phyloP scores from a whole-genome alignment of 2,113 vertebrate species.

The Paradoxurus hermaphroditus region DNA sequence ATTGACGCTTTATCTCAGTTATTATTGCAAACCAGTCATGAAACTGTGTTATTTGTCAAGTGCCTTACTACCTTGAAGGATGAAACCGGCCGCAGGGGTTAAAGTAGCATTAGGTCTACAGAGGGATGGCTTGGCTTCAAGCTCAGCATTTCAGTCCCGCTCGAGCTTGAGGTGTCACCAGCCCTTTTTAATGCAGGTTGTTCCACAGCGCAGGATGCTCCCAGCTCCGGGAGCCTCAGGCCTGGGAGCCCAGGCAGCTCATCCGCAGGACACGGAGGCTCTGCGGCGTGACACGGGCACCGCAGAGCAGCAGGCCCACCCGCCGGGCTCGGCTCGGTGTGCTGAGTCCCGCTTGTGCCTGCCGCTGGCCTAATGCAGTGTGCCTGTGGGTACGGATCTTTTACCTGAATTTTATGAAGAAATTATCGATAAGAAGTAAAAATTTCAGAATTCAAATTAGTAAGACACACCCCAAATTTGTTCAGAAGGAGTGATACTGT shows the following conservation, averaged over 20 bases:
- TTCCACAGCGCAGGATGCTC: neutral
- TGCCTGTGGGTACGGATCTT: neutral
- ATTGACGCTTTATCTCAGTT: neutral
- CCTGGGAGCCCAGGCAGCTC: neutral
- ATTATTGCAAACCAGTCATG: neutral
- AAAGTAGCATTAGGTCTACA: conserved; percentile 39
- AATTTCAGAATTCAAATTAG: conserved; percentile 12
- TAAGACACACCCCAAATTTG: neutral
- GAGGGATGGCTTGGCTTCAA: conserved; percentile 14
- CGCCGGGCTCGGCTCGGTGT: neutral
- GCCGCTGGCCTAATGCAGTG: neutral
- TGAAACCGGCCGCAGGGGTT: conserved; percentile 29
- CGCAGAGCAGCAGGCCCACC: neutral
- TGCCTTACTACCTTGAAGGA: conserved; percentile 34
- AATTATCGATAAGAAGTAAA: neutral
- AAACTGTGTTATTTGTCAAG: conserved; percentile 41
- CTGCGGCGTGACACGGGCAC: neutral
- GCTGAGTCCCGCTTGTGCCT: neutral
- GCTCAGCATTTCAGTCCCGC: conserved; percentile 53
- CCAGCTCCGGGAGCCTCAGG: neutral
- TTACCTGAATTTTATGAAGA: neutral
- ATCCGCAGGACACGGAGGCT: neutral
- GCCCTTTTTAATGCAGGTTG: conserved; percentile 65
- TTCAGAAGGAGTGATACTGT: neutral
- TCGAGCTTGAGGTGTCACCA: conserved; percentile 27